phyloP scores from a whole-genome alignment of 2,113 vertebrate genomes.

The Anhinga rufa region DNA sequence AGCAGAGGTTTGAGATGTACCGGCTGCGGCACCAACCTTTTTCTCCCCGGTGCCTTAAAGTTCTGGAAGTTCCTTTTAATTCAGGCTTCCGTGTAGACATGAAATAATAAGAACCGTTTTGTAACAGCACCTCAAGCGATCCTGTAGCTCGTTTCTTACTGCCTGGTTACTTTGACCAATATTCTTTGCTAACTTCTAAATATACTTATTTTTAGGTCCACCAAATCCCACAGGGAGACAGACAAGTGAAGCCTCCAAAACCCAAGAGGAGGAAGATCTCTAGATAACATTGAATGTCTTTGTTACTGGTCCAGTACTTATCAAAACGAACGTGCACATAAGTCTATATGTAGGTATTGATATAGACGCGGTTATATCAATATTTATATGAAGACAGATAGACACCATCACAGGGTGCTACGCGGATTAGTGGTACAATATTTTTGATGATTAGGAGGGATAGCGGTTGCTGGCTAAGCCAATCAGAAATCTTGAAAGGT shows the following conservation, averaged over 20 bases:
- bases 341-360: constrained; percentile 66
- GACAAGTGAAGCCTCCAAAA: constrained; percentile 95
- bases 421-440: constrained; percentile 70
- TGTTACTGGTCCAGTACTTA: constrained; percentile 73
- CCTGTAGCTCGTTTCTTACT: neutral
- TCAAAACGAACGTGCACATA: constrained; percentile 65
- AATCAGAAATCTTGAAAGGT: constrained; percentile 78
- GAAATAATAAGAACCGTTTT: neutral
- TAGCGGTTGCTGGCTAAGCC: constrained; percentile 78
- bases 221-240: constrained; percentile 91
- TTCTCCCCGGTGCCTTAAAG: neutral
- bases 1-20: neutral
- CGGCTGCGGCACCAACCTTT: rapidly evolving
- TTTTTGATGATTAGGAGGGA: constrained; percentile 74
- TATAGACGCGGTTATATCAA: constrained; percentile 44
- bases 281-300: constrained; percentile 97
- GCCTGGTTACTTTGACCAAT: neutral
- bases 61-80: neutral
- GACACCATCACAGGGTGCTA: constrained; percentile 76
- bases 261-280: constrained; percentile 99
- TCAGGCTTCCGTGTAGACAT: rapidly evolving
- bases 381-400: constrained; percentile 67
- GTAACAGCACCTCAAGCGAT: neutral
- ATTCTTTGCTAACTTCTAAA: neutral
- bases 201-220: constrained; percentile 74